Evolutionary conservation across 2,888 invertebrate species (phyloP), one percentile per base, ranked within the genome.

Genomic region (Macrosoma leucophasiata): DNA sequence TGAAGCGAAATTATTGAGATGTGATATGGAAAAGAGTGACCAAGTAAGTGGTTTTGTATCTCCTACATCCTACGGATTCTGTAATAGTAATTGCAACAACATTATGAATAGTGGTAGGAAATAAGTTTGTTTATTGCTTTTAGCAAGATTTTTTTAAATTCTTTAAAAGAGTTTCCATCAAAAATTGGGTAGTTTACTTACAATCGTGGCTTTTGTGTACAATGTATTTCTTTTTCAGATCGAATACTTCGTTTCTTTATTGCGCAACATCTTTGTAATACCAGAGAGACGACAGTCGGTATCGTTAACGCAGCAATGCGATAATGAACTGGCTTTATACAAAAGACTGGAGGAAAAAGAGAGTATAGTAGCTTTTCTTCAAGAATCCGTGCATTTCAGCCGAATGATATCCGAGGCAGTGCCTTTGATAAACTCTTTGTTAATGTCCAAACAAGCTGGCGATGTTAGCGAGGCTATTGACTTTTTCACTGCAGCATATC

Each of bases 381-480:
- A 90, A 73, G 92, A 87, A 50, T 86, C 86, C 0, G 84, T 88
- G 3, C 71, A 85, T 37, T 89, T 89, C 52, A 71, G 84, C 28
- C 62, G 67, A 13, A 68, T 71, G 66, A 51, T 84, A 2, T 68
- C 79, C 1, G 79, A 79, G 29, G 81, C 84, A 0, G 72, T 85
- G 19, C 85, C 85, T 1, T 12, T 90, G n/a, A 89, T 95, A 37
- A 89, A 90, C 46, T 86, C 90, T 11, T 74, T 96, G 56, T 77
- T 97, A 7, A 87, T 89, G 64, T 91, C 92, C 0, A 88, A 89
- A 46, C 88, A 88, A 41, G 87, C 90, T 3, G 88, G 91, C 0
- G 97, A 97, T 65, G 92, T 95, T 8, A 87, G 91, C 32, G 97
- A 97, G 66, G 93, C 97, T 0, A 92, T 97, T 13, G 91, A 94